Evolutionary conservation across 2,113 vertebrate species (phyloP), one percentile per base, ranked within the genome.

Genomic region (Austrofundulus limnaeus): DNA sequence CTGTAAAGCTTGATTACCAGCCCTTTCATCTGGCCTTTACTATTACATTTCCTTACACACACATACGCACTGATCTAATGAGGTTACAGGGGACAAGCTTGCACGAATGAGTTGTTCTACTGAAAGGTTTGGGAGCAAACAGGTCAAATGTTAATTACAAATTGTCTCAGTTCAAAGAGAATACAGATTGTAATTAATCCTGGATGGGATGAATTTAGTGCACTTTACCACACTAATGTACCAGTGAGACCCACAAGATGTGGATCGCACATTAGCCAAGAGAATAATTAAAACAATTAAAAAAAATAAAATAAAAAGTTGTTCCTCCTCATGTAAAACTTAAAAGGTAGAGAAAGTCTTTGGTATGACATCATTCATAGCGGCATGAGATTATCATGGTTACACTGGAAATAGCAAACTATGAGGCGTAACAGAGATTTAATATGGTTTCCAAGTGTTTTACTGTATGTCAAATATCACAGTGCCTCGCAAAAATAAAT

Each of bases 101-200:
- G 68, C 72, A 72, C 64, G 72, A 78, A 83, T 81, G 85, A 78
- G 66, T 74, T 75, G 55, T 75, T 77, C 70, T 21, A 48, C 37
- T 57, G 63, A 79, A 81, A 82, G 74, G 72, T 68, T 54, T 62
- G 64, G 57, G 41, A 76, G 63, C 74, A 64, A 41, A 19, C 15
- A 31, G 86, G 80, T 87, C 69, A 88, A 70, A 86, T 73, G 81
- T 84, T 86, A 89, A 88, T 90, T 81, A 82, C 70, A 80, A 85
- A 81, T 85, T 77, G 78, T 84, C 66, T 77, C 56, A 66, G 75
- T 78, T 85, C 87, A 75, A 65, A 59, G 56, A 74, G 64, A 82
- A 77, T 78, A 79, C 84, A 86, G 77, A 86, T 67, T 67, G 75
- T 82, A 80, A 89, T 89, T 85, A 85, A 88, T 83, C 63, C 48